phyloP scores from a whole-genome alignment of 2,888 invertebrate species.

The Drosophila quasianomalipes region DNA sequence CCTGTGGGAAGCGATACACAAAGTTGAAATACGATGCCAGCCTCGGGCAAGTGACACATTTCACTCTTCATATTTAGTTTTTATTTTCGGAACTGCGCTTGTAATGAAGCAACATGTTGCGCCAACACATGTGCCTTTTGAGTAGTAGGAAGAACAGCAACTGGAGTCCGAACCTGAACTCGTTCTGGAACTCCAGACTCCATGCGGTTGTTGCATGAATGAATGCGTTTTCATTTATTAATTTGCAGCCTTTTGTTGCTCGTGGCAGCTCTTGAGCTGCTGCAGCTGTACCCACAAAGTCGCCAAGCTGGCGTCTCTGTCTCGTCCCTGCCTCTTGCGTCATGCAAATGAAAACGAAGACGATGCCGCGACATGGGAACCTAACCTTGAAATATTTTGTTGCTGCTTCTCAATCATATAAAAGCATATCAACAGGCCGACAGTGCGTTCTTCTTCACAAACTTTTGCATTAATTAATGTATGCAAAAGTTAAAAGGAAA shows the following conservation, averaged over 20 bases:
- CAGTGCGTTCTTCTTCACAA: constrained; percentile 14
- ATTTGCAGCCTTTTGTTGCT: constrained; percentile 67
- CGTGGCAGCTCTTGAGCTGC: constrained; percentile 44
- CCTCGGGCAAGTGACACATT: constrained; percentile 53
- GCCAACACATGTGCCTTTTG: constrained; percentile 68
- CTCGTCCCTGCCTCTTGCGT: constrained; percentile 47
- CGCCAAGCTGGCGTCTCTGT: constrained; percentile 44
- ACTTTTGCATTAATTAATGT: constrained; percentile 6
- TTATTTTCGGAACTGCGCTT: constrained; percentile 12
- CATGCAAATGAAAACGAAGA: constrained; percentile 71
- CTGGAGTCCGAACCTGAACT: constrained; percentile 34
- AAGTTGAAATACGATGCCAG: constrained; percentile 50
- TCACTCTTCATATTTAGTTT: constrained; percentile 20
- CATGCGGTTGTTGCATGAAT: constrained; percentile 70
- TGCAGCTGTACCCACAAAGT: constrained; percentile 52
- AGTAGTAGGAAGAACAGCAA: constrained; percentile 14
- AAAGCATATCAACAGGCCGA: constrained; percentile 6
- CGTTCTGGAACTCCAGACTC: constrained; percentile 50
- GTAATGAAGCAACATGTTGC: constrained; percentile 74
- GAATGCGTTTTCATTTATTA: constrained; percentile 80
- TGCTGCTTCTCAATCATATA: constrained; percentile 12
- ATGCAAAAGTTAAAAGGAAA: background rate
- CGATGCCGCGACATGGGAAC: constrained; percentile 64
- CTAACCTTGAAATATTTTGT: constrained; percentile 71
- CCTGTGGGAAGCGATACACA: constrained; percentile 44